Conservation (phyloP, 2,888 invertebrate genomes). For the Pilophorus perplexus region DNA sequence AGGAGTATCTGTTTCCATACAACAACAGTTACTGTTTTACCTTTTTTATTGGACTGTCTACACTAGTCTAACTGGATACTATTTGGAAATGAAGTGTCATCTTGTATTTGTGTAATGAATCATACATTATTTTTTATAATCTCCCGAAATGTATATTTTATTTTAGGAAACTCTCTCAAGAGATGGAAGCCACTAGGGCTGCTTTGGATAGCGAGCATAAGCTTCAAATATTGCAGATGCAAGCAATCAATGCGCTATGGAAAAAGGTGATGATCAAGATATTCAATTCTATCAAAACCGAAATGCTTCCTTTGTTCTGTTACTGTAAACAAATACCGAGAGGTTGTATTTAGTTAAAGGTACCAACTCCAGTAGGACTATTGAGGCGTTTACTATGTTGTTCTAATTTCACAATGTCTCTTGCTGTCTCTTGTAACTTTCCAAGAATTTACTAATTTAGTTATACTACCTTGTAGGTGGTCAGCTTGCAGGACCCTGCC, state of each 20-base stretch:
- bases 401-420: too few species aligned
- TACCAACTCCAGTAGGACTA: background rate
- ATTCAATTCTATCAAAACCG: background rate
- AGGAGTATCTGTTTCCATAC: too few species aligned
- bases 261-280: constrained; percentile 71
- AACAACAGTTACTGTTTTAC: too few species aligned
- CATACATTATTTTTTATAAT: too few species aligned
- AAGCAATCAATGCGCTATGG: constrained; percentile 86
- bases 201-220: constrained; percentile 81
- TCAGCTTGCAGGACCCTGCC: constrained; percentile 44
- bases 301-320: background rate
- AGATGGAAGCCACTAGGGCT: constrained; percentile 81
- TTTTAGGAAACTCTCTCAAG: constrained; percentile 71
- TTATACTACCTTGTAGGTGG: constrained; percentile 46
- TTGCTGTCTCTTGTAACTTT: too few species aligned
- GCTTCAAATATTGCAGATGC: constrained; percentile 83
- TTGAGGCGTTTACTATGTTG: too few species aligned
- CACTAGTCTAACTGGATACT: too few species aligned
- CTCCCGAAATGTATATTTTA: background rate
- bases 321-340: too few species aligned
- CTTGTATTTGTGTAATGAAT: too few species aligned
- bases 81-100: too few species aligned
- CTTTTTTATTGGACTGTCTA: too few species aligned
- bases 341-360: background rate
- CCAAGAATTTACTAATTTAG: too few species aligned